Base-by-base conservation (phyloP, 2,113 vertebrate genomes). In the Anhinga rufa region DNA sequence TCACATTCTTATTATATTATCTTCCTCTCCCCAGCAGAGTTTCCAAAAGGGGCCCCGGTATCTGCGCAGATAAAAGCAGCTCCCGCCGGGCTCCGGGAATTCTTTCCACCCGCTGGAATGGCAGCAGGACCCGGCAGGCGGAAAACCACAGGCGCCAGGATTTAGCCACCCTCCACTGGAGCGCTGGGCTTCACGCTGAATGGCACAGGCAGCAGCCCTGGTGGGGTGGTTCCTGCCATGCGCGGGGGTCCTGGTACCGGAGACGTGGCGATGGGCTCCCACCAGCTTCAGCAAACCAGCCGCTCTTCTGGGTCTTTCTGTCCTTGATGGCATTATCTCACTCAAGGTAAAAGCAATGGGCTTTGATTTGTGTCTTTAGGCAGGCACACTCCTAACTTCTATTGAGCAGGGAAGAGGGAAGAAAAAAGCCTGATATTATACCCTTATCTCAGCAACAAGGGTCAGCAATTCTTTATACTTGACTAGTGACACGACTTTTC, bases 401-500 rank as follows among this genome's bases (percentile, higher is more conserved):
- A 60, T 22, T 0, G 5, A 83, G 55, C 55, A 77, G 29, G 31
- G 46, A 64, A 62, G 60, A 76, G 48, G 44, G 51, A n/a, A 61
- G 70, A 83, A 80, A 71, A 78, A 44, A 44, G 61, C 66, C 81
- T 72, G 78, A 17, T 74, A 82, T 83, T 51, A 80, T 60, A 69
- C 26, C 71, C 93, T 93, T 93, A 95, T 96, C 91, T 92, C 76
- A 62, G 82, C 83, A 90, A 52, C 19, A 76, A 86, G 89, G 89
- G 86, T 77, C 80, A 87, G 79, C 42, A 52, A 68, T 88, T 51
- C 82, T 92, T 92, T 64, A 46, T 12, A 71, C 83, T 68, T 49
- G 86, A 90, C 76, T 78, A 38, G 65, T 75, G 88, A 90, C 91
- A 90, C 9, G 82, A 46, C 80, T 84, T 70, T 70, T 49, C 78